Evolutionary conservation across 1,140 invertebrate species (phyloP).

Genomic region (Trachymyrmex cornetzi): DNA sequence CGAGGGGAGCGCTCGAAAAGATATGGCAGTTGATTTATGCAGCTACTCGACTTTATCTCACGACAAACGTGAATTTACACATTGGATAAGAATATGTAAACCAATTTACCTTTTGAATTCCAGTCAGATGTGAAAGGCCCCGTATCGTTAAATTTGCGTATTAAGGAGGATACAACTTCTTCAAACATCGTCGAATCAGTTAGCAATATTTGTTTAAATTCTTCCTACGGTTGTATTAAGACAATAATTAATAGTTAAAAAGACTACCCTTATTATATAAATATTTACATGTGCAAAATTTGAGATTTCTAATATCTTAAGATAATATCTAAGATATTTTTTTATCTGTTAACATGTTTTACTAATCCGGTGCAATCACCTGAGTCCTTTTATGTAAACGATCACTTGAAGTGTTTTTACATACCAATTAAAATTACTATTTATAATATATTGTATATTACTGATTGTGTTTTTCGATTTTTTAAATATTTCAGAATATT

Average conservation of each 20-base stretch:
- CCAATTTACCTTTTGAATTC: slow-evolving; percentile 84
- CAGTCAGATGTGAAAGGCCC: slow-evolving; percentile 89
- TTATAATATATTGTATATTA: too few relatives aligned
- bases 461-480: too few relatives aligned
- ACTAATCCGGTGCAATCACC: too few relatives aligned
- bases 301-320: not conserved
- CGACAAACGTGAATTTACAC: slow-evolving; percentile 28
- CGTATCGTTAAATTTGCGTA: slow-evolving; percentile 89
- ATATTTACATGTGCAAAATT: not conserved
- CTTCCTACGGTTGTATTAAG: slow-evolving; percentile 85
- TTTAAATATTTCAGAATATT: too few relatives aligned
- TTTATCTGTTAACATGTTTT: not conserved
- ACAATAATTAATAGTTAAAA: slow-evolving; percentile 12
- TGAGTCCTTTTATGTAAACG: too few relatives aligned
- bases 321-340: not conserved
- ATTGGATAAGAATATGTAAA: slow-evolving; percentile 14
- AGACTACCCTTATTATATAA: not conserved
- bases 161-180: slow-evolving; percentile 88
- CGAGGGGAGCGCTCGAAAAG: slow-evolving; percentile 9
- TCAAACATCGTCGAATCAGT: slow-evolving; percentile 89
- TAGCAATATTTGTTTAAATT: slow-evolving; percentile 90
- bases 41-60: slow-evolving; percentile 3
- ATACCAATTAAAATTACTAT: too few relatives aligned
- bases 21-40: slow-evolving; percentile 45
- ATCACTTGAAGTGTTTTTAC: too few relatives aligned